Evolutionary conservation across 2,888 invertebrate species (phyloP), one percentile per base, ranked within the genome.

Genomic region (Nephrocerus scutellatus): DNA sequence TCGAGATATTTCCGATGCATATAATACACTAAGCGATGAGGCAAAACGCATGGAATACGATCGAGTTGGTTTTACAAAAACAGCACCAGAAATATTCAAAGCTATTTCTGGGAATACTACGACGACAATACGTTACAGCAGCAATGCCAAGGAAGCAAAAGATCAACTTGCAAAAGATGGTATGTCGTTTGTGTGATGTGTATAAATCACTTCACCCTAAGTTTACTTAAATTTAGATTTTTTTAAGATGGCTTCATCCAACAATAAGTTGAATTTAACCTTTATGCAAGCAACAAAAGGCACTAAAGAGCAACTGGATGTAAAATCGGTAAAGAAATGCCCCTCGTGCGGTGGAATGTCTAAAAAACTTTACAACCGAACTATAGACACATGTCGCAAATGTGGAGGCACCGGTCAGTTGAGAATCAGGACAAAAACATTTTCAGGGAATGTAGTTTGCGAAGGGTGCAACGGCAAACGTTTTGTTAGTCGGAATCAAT

Each of bases 1-100:
- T 46, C 95, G 96, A 66, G 90, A 93, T 66, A 91, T 98, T 5
- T 93, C 95, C 1, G 97, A 98, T 71, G 98, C 98, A 1, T 98
- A 98, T 68, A 95, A 98, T 74, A 90, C 96, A 19, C 47, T 68
- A 6, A 65, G 63, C 6, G 96, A 98, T 73, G 89, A 90, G 15
- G 74, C 71, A 2, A 93, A 92, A 67, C 78, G 93, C 41, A 80
- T 83, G 60, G 60, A 66, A 31, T 66, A 66, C 33, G 66, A 66
- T 39, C 54, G 56, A 35, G 39, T 55, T 29, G 64, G 63, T 2
- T 47, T 48, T 9, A 53, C 61, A 1, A 50, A 49, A 7, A 28
- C 21, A 16, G 15, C n/a, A 4, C 28, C 25, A 30, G n/a, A 25
- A 4, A 9, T 21, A 4, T 8, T 10, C 1, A 25, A 40, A 8